These are phyloP conservation scores for Eristalis tenax DNA, from an alignment of 2,888 invertebrate species.

Conservation along the genomic window DNA sequence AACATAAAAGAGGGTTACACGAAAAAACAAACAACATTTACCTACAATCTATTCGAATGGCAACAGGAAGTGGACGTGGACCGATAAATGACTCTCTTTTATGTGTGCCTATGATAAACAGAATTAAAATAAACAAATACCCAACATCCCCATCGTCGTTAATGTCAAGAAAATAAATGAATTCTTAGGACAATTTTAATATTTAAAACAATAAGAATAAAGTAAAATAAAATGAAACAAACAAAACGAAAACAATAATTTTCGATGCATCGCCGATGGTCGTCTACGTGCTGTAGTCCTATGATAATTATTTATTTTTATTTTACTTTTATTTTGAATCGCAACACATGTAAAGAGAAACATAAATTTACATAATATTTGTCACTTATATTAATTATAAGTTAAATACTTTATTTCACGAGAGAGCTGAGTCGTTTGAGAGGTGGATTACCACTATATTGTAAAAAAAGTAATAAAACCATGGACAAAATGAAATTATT, in stretches of 20 bases:
- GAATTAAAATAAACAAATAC: not conserved
- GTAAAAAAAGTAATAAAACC: slow-evolving; percentile 53
- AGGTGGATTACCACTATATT: slow-evolving; percentile 54
- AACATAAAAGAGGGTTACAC: slow-evolving; percentile 42
- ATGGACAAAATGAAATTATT: slow-evolving; percentile 30
- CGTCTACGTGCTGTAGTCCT: slow-evolving; percentile 61
- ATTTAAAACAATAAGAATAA: slow-evolving; percentile 51
- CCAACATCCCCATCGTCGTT: slow-evolving; percentile 62
- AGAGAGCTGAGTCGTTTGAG: slow-evolving; percentile 67
- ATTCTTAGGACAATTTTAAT: slow-evolving; percentile 68
- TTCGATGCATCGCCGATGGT: slow-evolving; percentile 59
- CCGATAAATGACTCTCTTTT: slow-evolving; percentile 37
- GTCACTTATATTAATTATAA: slow-evolving; percentile 46
- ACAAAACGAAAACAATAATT: slow-evolving; percentile 52
- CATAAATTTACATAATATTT: slow-evolving; percentile 39
- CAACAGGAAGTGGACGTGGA: not conserved
- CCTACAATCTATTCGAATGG: slow-evolving; percentile 2
- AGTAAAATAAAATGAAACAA: slow-evolving; percentile 31
- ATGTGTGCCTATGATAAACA: slow-evolving; percentile 22
- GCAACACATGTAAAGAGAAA: slow-evolving; percentile 39
- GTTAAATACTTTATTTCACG: slow-evolving; percentile 46
- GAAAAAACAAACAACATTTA: slow-evolving; percentile 5
- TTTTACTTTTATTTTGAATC: slow-evolving; percentile 54
- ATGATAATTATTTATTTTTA: slow-evolving; percentile 68
- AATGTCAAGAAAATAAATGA: slow-evolving; percentile 55